A percentile compares a stretch with the other conserved stretches of the same genome.
These are phyloP conservation scores for Agriopis aurantiaria DNA, from an alignment of 2,888 invertebrate genomes.

Conservation along the genomic window DNA sequence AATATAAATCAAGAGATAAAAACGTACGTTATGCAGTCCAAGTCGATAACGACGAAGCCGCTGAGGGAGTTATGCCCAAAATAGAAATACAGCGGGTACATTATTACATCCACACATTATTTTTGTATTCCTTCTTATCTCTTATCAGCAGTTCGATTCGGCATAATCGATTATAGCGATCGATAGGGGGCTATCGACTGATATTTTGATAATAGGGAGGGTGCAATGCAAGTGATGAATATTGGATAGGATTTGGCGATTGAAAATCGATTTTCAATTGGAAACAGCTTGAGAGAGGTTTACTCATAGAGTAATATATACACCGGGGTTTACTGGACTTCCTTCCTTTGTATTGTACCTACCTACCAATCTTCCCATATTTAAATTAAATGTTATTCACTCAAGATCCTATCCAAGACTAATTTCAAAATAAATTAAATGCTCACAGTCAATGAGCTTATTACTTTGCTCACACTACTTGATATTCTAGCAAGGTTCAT, in stretches of 20 bases:
- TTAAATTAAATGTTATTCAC: no score
- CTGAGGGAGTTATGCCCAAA: constrained; percentile 65
- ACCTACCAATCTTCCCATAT: not conserved
- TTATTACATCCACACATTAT: constrained; percentile 57
- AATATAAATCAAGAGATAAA: constrained; percentile 62
- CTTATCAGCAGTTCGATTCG: constrained; percentile 35
- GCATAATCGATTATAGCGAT: constrained; percentile 37
- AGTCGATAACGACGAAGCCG: constrained; percentile 63
- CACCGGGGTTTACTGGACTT: no score
- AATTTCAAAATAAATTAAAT: no score
- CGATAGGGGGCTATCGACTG: constrained; percentile 30
- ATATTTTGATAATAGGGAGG: constrained; percentile 12
- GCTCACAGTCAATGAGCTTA: no score
- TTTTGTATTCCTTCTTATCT: constrained; percentile 49
- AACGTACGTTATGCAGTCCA: constrained; percentile 79
- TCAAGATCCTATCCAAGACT: no score
- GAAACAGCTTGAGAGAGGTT: not conserved
- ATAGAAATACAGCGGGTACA: constrained; percentile 78
- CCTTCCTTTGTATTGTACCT: not conserved
- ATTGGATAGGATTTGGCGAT: not conserved
- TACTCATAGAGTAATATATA: no score
- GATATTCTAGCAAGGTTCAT: no score
- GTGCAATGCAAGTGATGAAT: not conserved
- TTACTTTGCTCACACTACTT: no score
- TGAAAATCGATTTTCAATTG: not conserved